Percentiles rank a stretch among this genome's conserved stretches.
Conservation (phyloP, 1,140 invertebrate genomes). For the Pristionchus pacificus region DNA sequence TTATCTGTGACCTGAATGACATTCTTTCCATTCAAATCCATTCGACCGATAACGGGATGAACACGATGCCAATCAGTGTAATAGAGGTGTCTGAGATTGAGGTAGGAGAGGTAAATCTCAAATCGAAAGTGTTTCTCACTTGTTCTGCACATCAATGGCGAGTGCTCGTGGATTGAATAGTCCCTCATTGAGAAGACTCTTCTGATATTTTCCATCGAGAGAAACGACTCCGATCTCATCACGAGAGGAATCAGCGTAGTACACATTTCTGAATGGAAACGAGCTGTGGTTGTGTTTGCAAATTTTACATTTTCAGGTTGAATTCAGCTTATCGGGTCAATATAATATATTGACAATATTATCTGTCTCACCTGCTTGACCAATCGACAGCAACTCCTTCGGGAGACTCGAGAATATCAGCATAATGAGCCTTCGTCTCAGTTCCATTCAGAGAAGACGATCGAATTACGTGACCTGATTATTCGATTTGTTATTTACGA, state of each 20-base stretch:
- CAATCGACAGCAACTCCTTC: conserved; percentile 91
- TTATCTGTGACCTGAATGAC: conserved; percentile 58
- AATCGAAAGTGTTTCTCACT: conserved; percentile 63
- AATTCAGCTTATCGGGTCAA: no score
- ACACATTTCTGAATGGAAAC: conserved; percentile 78
- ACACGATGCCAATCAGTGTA: conserved; percentile 96
- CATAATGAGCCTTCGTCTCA: conserved; percentile 33
- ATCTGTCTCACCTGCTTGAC: conserved; percentile 68
- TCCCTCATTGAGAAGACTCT: conserved; percentile 72
- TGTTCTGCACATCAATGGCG: conserved; percentile 80
- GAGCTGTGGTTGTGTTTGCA: no score
- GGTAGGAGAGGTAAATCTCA: no score
- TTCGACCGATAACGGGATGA: conserved; percentile 82
- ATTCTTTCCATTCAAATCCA: conserved; percentile 84
- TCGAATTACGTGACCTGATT: conserved; percentile 43
- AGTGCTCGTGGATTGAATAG: conserved; percentile 88
- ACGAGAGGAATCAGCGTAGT: conserved; percentile 89
- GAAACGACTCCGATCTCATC: conserved; percentile 84
- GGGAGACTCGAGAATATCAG: conserved; percentile 60
- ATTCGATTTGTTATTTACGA: no score
- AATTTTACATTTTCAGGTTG: no score
- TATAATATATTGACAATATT: no score
- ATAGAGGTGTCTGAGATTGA: conserved; percentile 75
- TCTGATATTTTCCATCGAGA: conserved; percentile 69
- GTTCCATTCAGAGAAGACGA: conserved; percentile 51